Conservation (phyloP, 2,797 vertebrate genomes). For the Phylloscopus collybita region DNA sequence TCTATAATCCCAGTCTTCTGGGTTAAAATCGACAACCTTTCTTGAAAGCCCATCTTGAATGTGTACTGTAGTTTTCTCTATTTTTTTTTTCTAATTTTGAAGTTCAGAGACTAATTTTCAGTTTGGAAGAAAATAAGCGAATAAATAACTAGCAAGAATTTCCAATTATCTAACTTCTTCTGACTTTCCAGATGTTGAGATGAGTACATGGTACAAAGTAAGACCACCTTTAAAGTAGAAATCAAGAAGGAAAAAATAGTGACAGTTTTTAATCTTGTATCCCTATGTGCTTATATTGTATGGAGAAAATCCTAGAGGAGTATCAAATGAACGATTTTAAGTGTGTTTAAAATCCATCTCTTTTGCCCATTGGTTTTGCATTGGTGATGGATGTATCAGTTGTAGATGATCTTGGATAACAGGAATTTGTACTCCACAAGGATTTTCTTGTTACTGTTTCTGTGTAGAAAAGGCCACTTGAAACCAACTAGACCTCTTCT, state of each 20-base stretch:
- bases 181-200: background rate
- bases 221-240: background rate
- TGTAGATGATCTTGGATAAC: background rate
- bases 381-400: background rate
- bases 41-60: background rate
- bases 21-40: background rate
- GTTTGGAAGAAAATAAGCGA: background rate
- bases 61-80: background rate
- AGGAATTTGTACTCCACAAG: background rate
- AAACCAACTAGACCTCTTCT: background rate
- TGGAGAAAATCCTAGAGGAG: background rate
- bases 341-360: background rate
- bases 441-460: background rate
- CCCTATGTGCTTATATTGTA: background rate
- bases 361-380: background rate
- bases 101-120: background rate
- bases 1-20: background rate
- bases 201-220: background rate
- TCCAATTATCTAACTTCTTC: background rate
- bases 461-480: background rate
- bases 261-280: background rate
- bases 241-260: background rate
- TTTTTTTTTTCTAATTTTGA: background rate
- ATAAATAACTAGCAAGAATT: background rate
- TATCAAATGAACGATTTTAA: background rate